These are phyloP conservation scores for Anarrhichthys ocellatus DNA, from an alignment of 2,113 vertebrate species.

Conservation along the genomic window DNA sequence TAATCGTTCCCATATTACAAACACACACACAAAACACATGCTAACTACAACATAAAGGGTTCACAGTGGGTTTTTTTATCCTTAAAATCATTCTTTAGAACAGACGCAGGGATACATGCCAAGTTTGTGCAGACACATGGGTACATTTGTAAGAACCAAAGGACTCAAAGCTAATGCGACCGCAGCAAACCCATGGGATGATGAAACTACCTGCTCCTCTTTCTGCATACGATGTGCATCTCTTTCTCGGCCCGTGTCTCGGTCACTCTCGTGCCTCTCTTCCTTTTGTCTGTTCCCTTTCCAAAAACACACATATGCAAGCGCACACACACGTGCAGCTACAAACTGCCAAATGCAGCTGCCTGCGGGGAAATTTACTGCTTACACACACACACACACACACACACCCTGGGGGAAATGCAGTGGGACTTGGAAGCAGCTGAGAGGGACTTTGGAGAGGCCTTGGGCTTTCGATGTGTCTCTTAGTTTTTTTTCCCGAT, in stretches of 20 bases:
- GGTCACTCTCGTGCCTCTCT: not conserved
- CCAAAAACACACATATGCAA: constrained; percentile 19
- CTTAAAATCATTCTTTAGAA: not conserved
- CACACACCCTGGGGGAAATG: constrained; percentile 40
- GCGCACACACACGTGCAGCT: constrained; percentile 28
- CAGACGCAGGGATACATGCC: constrained; percentile 4
- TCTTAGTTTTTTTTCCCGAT: constrained; percentile 50
- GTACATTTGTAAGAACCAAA: constrained; percentile 25
- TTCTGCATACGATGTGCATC: not conserved
- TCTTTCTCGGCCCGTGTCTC: not conserved
- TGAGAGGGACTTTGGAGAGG: constrained; percentile 48
- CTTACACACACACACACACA: constrained; percentile 26
- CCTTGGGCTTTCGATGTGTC: constrained; percentile 53
- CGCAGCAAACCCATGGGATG: constrained; percentile 8
- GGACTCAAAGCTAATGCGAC: constrained; percentile 13
- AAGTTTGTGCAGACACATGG: not conserved
- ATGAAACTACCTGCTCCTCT: constrained; percentile 36
- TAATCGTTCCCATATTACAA: not conserved
- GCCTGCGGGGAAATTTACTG: constrained; percentile 51
- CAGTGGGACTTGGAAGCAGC: constrained; percentile 66
- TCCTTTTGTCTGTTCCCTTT: constrained; percentile 22
- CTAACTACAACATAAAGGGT: not conserved
- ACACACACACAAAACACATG: not conserved
- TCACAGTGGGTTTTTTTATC: not conserved
- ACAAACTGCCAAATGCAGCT: constrained; percentile 56